A percentile compares a stretch with the other conserved stretches of the same genome.
phyloP scores from a whole-genome alignment of 2,888 invertebrate species.

The Callyntrura guangdongensis region DNA sequence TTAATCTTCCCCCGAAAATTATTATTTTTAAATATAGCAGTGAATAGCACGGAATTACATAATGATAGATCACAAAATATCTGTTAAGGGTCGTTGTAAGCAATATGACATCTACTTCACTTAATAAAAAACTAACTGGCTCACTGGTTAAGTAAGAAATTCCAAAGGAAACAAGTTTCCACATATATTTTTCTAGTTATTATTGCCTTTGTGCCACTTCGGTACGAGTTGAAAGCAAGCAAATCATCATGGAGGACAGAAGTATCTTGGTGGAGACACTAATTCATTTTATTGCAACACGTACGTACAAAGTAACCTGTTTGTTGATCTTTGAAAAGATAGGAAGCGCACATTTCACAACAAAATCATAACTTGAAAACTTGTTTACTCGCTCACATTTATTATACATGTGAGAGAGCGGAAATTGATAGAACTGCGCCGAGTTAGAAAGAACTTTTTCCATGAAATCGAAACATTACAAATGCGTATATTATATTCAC shows the following conservation, averaged over 20 bases:
- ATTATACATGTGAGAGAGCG: not conserved
- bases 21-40: slow-evolving; percentile 21
- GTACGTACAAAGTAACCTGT: not conserved
- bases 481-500: too few relatives aligned
- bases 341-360: not conserved
- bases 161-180: not conserved
- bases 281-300: slow-evolving; percentile 7
- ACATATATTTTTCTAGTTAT: not conserved
- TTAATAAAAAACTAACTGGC: not conserved
- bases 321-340: not conserved
- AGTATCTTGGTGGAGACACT: slow-evolving; percentile 1
- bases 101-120: not conserved
- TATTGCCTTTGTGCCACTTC: too few relatives aligned
- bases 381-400: slow-evolving; percentile 11
- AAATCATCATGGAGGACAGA: not conserved
- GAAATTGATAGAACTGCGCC: not conserved
- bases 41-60: not conserved
- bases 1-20: slow-evolving; percentile 38
- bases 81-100: not conserved
- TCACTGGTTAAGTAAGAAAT: not conserved
- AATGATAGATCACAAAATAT: not conserved
- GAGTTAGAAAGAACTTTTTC: not conserved
- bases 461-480: not conserved
- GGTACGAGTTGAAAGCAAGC: not conserved
- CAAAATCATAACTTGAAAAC: slow-evolving; percentile 25